A percentile compares a stretch with the other conserved stretches of the same genome.
Conservation (phyloP, 2,888 invertebrate species). For the Psylliodes chrysocephalus region DNA sequence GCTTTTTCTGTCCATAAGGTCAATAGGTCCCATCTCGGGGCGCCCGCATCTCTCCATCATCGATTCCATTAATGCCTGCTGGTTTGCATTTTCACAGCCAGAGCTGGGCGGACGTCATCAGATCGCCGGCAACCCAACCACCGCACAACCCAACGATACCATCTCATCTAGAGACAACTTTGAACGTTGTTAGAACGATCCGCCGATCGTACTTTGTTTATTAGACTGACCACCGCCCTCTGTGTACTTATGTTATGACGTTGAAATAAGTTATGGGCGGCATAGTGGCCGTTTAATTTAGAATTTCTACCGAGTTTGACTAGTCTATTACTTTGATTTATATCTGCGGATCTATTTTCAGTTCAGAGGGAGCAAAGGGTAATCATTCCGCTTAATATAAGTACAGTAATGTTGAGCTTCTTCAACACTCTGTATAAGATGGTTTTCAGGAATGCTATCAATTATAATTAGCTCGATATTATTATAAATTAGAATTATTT, state of each 20-base stretch:
- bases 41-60: conserved; percentile 42
- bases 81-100: conserved; percentile 43
- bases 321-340: background rate
- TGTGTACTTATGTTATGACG: conserved; percentile 34
- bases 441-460: too few species aligned
- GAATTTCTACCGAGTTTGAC: conserved; percentile 1
- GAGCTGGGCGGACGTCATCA: conserved; percentile 1
- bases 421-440: too few species aligned
- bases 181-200: conserved; percentile 33
- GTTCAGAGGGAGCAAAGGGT: too few species aligned
- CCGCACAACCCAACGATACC: conserved; percentile 30
- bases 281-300: conserved; percentile 17
- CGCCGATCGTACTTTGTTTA: conserved; percentile 35
- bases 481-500: too few species aligned
- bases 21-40: conserved; percentile 42
- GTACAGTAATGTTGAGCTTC: too few species aligned
- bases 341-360: background rate
- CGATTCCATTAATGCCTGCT: conserved; percentile 45
- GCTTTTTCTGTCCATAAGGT: conserved; percentile 29
- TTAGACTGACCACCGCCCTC: conserved; percentile 38
- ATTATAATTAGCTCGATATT: too few species aligned
- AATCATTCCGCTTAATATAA: too few species aligned
- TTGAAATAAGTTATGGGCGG: conserved; percentile 21
- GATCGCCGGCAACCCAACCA: conserved; percentile 23
- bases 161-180: conserved; percentile 34